Base-by-base conservation (phyloP, 2,113 vertebrate species). In the Larimichthys crocea region DNA sequence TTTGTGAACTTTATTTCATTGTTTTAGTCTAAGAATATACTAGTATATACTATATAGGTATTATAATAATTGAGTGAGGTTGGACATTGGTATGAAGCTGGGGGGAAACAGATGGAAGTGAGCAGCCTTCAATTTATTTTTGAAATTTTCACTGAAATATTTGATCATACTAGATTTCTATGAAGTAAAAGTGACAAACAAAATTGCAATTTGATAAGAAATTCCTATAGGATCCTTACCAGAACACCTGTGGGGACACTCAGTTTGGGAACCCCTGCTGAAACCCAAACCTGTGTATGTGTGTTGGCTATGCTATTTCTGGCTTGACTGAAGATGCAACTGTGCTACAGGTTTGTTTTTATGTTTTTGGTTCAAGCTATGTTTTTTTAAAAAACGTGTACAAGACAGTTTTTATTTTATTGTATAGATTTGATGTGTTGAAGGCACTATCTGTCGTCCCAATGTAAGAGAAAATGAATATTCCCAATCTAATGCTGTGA, bases 231-330 rank as follows among this genome's bases (percentile, higher is more conserved):
- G 42, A 59, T 59, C 53, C 12, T 17, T 48, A 66, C 7, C 11
- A 50, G 61, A 59, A 26, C 12, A 68, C 26, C 10, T 20, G 20
- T 64, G 49, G 50, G 59, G 64, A 57, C 42, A 29, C 8, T 50
- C 20, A 35, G 40, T 72, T 72, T 60, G n/a, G 53, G 15, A 6
- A 66, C 17, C 78, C 59, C 69, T 66, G 52, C 44, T 65, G 78
- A 65, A 80, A 71, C 52, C 40, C 26, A 72, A 80, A 56, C 67
- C 59, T 63, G 59, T 55, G 49, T 79, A 29, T 15, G 74, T 48
- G 50, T 49, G 42, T 26, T 65, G 12, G 11, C 20, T 22, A 7
- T 22, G 40, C 52, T 73, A 65, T 80, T 73, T 73, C 52, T 73
- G 61, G 61, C 60, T 40, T 65, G 61, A 73, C 42, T 49, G 26